Evolutionary conservation across 1,140 invertebrate species (phyloP).

Genomic region (Rhysida immarginata): DNA sequence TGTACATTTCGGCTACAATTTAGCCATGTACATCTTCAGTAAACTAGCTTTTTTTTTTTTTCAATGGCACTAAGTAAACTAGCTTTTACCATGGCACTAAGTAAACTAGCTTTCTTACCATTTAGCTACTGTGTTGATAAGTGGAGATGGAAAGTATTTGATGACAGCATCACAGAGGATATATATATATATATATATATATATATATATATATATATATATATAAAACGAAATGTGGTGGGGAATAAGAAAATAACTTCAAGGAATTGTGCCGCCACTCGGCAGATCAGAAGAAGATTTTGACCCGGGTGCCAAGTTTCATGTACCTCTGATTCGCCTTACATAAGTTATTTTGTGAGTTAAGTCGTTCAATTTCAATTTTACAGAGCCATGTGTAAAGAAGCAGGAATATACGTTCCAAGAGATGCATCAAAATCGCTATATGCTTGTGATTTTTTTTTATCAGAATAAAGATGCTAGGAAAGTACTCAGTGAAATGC

Average conservation of each 20-base stretch:
- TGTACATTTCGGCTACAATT: too few relatives aligned
- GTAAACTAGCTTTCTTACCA: slow-evolving; percentile 26
- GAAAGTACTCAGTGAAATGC: slow-evolving; percentile 38
- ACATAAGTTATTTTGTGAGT: slow-evolving; percentile 66
- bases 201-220: too few relatives aligned
- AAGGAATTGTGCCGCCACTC: slow-evolving; percentile 8
- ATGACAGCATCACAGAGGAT: slow-evolving; percentile 50
- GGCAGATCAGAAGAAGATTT: slow-evolving; percentile 4
- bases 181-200: too few relatives aligned
- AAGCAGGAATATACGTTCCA: slow-evolving; percentile 17
- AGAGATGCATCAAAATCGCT: slow-evolving; percentile 40
- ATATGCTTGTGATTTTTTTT: not conserved
- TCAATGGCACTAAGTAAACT: slow-evolving; percentile 24
- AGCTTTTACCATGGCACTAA: too few relatives aligned
- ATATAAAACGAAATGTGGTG: slow-evolving; percentile 88
- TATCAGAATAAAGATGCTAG: slow-evolving; percentile 22
- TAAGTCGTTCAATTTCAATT: slow-evolving; percentile 84
- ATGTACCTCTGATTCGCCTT: slow-evolving; percentile 10
- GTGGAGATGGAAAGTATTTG: slow-evolving; percentile 42
- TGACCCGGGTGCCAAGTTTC: slow-evolving; percentile 9
- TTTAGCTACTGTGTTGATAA: slow-evolving; percentile 30
- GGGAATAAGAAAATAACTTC: slow-evolving; percentile 45
- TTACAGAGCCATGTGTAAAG: slow-evolving; percentile 37
- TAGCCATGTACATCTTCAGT: slow-evolving; percentile 34
- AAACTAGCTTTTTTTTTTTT: slow-evolving; percentile 29